Evolutionary conservation across 2,113 vertebrate genomes (phyloP).

Genomic region (Xenopus laevis): DNA sequence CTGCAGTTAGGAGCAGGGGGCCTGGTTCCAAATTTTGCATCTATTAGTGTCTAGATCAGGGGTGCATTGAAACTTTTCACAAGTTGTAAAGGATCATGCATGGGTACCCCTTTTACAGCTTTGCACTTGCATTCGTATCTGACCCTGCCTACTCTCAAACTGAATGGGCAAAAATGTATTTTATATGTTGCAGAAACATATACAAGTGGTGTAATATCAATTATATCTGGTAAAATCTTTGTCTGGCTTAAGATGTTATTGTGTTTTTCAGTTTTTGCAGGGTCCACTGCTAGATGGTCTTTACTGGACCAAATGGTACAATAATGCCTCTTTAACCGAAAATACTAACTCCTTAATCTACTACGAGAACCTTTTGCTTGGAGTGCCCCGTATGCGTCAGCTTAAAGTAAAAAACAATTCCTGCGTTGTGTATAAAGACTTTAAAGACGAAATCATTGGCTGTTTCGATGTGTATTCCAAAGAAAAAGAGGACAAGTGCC

Average conservation of each 20-base stretch:
- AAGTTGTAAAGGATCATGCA: too few species aligned
- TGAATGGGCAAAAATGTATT: too few species aligned
- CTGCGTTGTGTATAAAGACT: conserved; percentile 83
- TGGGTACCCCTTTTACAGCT: too few species aligned
- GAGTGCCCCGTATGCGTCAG: conserved; percentile 86
- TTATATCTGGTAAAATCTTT: too few species aligned
- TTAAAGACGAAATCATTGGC: conserved; percentile 76
- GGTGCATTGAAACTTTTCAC: too few species aligned
- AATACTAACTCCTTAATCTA: conserved; percentile 86
- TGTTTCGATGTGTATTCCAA: conserved; percentile 85
- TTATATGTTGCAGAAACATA: too few species aligned
- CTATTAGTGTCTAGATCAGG: too few species aligned
- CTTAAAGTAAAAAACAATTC: conserved; percentile 89
- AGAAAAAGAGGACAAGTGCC: conserved; percentile 76
- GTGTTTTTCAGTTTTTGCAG: conserved; percentile 73
- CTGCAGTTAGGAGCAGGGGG: too few species aligned
- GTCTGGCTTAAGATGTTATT: neutral
- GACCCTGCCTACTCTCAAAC: too few species aligned
- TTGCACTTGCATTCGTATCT: too few species aligned
- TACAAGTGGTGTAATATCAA: too few species aligned
- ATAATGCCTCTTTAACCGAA: conserved; percentile 74
- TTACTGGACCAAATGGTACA: conserved; percentile 97
- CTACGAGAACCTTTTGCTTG: conserved; percentile 91
- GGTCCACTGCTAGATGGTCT: conserved; percentile 84
- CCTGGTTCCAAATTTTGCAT: too few species aligned